Conservation (phyloP, 2,888 invertebrate genomes). For the Thalpophila matura region DNA sequence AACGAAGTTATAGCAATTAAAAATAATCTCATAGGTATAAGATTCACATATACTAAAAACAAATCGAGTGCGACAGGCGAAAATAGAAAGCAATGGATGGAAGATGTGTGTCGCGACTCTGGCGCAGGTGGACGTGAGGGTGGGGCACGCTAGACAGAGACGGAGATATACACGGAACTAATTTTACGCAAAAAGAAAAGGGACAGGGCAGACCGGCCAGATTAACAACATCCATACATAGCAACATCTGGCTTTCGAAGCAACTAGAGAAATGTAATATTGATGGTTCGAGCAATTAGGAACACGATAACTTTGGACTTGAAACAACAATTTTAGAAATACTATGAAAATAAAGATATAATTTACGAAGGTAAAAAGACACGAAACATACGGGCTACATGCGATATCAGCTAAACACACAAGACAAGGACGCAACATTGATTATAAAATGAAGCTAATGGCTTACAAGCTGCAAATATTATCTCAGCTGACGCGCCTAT, state of each 20-base stretch:
- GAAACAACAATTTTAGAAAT: constrained; percentile 41
- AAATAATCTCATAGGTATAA: constrained; percentile 68
- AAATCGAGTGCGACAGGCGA: constrained; percentile 83
- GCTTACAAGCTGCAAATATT: constrained; percentile 71
- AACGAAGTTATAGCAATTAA: constrained; percentile 58
- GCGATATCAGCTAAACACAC: constrained; percentile 62
- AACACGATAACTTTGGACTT: constrained; percentile 73
- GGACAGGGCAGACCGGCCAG: constrained; percentile 77
- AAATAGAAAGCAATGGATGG: constrained; percentile 90
- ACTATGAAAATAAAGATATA: constrained; percentile 26
- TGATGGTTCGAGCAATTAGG: constrained; percentile 76
- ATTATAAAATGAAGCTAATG: constrained; percentile 73
- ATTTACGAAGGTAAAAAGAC: constrained; percentile 28
- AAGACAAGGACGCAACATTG: constrained; percentile 65
- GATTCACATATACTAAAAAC: constrained; percentile 72
- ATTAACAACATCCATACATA: constrained; percentile 80
- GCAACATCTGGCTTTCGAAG: constrained; percentile 82
- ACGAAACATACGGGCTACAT: constrained; percentile 39
- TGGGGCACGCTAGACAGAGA: constrained; percentile 76
- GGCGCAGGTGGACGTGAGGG: constrained; percentile 82
- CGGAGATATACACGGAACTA: constrained; percentile 73
- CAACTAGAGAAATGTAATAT: constrained; percentile 80
- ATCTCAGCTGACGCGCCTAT: constrained; percentile 71
- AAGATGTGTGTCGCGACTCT: constrained; percentile 87
- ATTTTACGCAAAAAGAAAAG: constrained; percentile 80